Percentiles rank a stretch among this genome's conserved stretches.
phyloP scores from a whole-genome alignment of 2,797 vertebrate species.

The Phoebastria nigripes region DNA sequence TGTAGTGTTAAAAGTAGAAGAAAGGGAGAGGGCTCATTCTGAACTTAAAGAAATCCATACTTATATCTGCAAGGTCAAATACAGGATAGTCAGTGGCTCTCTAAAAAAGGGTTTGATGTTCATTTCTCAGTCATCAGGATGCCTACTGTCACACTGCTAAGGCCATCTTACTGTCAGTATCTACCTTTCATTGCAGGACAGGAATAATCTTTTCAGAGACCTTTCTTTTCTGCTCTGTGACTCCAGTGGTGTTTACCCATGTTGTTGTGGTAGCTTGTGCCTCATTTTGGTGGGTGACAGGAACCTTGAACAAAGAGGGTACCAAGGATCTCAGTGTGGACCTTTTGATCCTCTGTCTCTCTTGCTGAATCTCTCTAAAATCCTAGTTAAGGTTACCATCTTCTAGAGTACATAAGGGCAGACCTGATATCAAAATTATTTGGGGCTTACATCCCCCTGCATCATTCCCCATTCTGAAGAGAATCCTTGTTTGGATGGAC shows the following conservation, averaged over 20 bases:
- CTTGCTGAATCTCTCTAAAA: not conserved
- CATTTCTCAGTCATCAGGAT: not conserved
- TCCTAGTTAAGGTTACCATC: not conserved
- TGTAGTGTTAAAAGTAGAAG: not conserved
- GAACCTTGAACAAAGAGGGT: not conserved
- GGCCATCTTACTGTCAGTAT: not conserved
- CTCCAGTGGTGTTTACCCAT: not conserved
- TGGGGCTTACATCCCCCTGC: not conserved
- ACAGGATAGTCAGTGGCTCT: not conserved
- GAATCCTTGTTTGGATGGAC: not conserved
- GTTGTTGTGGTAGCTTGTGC: not conserved
- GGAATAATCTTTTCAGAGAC: not conserved
- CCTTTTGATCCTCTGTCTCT: not conserved
- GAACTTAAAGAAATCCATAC: not conserved
- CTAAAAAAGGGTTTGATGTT: not conserved
- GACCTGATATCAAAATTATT: not conserved
- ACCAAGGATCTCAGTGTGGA: not conserved
- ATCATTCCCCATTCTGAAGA: not conserved
- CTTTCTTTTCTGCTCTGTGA: not conserved
- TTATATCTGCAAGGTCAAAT: not conserved
- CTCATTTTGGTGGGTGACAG: not conserved
- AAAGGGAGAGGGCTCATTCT: not conserved
- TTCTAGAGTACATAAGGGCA: not conserved
- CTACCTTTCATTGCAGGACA: not conserved
- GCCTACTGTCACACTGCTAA: not conserved